Conservation (phyloP, 2,113 vertebrate genomes). For the Clarias gariepinus region DNA sequence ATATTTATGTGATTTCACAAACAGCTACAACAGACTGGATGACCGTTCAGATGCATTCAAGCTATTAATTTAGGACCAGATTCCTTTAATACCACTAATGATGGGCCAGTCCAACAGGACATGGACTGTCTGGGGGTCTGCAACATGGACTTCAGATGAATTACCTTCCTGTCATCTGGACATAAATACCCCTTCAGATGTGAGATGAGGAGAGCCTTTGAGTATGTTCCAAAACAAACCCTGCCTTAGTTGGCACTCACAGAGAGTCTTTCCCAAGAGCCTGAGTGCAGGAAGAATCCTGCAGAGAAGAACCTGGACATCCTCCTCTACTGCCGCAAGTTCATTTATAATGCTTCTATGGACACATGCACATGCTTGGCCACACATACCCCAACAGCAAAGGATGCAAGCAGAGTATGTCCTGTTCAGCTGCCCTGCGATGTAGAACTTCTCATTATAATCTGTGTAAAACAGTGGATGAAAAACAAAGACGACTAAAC, state of each 20-base stretch:
- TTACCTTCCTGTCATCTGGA: slow-evolving; percentile 62
- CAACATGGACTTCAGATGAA: slow-evolving; percentile 55
- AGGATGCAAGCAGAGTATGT: neutral
- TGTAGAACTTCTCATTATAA: neutral
- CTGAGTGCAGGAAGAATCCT: slow-evolving; percentile 66
- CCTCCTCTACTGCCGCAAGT: slow-evolving; percentile 46
- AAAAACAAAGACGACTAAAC: neutral
- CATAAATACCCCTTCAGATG: slow-evolving; percentile 70
- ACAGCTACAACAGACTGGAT: neutral
- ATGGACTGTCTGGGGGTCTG: slow-evolving; percentile 41
- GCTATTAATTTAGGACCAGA: slow-evolving; percentile 56
- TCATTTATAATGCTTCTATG: slow-evolving; percentile 44
- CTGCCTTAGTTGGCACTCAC: slow-evolving; percentile 60
- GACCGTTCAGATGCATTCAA: slow-evolving; percentile 32
- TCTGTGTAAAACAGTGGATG: neutral
- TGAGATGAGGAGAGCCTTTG: slow-evolving; percentile 61
- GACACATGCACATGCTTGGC: slow-evolving; percentile 17
- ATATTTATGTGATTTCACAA: neutral
- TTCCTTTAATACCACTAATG: slow-evolving; percentile 60
- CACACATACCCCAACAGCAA: slow-evolving; percentile 21
- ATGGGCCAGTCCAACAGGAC: slow-evolving; percentile 53
- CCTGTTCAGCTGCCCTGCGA: neutral
- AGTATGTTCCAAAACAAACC: slow-evolving; percentile 69
- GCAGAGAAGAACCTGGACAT: slow-evolving; percentile 61
- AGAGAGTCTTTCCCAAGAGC: slow-evolving; percentile 55